Evolutionary conservation across 2,888 invertebrate genomes (phyloP).

Genomic region (Acrobasis suavella): DNA sequence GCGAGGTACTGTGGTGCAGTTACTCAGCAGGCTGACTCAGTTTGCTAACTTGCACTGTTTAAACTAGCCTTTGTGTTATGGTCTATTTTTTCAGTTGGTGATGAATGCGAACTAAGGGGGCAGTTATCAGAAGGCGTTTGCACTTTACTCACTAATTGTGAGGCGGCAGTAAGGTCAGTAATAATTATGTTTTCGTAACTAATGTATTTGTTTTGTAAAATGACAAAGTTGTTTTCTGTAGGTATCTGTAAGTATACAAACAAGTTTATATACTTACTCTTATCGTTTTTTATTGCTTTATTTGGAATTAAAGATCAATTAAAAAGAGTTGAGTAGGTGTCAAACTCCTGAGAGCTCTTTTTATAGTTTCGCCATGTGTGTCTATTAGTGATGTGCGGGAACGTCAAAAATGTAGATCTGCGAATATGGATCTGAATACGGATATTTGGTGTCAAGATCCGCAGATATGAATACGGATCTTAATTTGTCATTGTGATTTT

Average conservation of each 20-base stretch:
- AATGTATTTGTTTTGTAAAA: neutral
- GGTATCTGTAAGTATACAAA: neutral
- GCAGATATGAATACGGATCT: too few species aligned
- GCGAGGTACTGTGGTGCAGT: too few species aligned
- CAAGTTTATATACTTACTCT: neutral
- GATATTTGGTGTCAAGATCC: too few species aligned
- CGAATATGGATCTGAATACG: too few species aligned
- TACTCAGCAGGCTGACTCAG: too few species aligned
- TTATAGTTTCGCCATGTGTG: too few species aligned
- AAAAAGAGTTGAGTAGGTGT: neutral
- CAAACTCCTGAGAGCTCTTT: too few species aligned
- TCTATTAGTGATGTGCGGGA: too few species aligned
- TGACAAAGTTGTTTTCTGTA: neutral
- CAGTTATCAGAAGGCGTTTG: constrained; percentile 52
- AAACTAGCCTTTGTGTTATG: too few species aligned
- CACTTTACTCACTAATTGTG: constrained; percentile 51
- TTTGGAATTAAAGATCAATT: neutral
- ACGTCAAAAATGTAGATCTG: too few species aligned
- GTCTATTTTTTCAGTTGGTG: constrained; percentile 53
- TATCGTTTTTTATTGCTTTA: neutral
- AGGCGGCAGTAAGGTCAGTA: constrained; percentile 60
- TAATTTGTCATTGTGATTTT: too few species aligned
- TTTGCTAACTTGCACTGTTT: too few species aligned
- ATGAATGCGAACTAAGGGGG: constrained; percentile 52
- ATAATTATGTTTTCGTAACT: constrained; percentile 20